Percentiles rank a stretch among this genome's conserved stretches.
Evolutionary conservation across 2,113 vertebrate species (phyloP).

Genomic region (Polyodon spathula): DNA sequence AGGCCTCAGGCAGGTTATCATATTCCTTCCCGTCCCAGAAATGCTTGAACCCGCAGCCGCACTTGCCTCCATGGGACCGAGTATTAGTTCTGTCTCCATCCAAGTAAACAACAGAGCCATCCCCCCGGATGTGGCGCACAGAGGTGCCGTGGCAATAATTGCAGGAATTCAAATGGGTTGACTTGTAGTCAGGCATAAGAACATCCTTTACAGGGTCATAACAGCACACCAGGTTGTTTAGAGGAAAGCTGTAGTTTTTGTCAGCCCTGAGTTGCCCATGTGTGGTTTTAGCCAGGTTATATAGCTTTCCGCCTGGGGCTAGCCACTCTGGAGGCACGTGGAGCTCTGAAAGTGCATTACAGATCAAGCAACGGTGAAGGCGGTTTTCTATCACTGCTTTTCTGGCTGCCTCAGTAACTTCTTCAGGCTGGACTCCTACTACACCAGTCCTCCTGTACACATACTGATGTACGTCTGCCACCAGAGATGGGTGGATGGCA

Average conservation of each 20-base stretch:
- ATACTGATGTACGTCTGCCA: slow-evolving; percentile 94
- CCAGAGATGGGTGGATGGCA: slow-evolving; percentile 84
- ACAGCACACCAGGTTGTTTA: slow-evolving; percentile 87
- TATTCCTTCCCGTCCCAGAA: slow-evolving; percentile 95
- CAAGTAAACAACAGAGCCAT: slow-evolving; percentile 79
- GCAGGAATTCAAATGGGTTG: slow-evolving; percentile 81
- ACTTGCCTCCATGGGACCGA: slow-evolving; percentile 83
- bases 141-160: slow-evolving; percentile 88
- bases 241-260: slow-evolving; percentile 96
- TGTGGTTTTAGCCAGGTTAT: slow-evolving; percentile 83
- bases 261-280: slow-evolving; percentile 84
- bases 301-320: slow-evolving; percentile 82
- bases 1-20: slow-evolving; percentile 93
- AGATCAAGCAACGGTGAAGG: slow-evolving; percentile 89
- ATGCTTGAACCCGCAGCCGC: slow-evolving; percentile 95
- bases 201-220: slow-evolving; percentile 76
- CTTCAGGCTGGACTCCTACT: slow-evolving; percentile 90
- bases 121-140: slow-evolving; percentile 75
- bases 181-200: slow-evolving; percentile 81
- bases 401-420: slow-evolving; percentile 89
- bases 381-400: slow-evolving; percentile 86
- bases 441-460: slow-evolving; percentile 91
- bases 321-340: slow-evolving; percentile 85
- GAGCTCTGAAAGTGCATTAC: slow-evolving; percentile 86
- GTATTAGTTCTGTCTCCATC: slow-evolving; percentile 91